A percentile compares a stretch with the other conserved stretches of the same genome.
phyloP scores from a whole-genome alignment of 2,888 invertebrate species.

The Dione juno region DNA sequence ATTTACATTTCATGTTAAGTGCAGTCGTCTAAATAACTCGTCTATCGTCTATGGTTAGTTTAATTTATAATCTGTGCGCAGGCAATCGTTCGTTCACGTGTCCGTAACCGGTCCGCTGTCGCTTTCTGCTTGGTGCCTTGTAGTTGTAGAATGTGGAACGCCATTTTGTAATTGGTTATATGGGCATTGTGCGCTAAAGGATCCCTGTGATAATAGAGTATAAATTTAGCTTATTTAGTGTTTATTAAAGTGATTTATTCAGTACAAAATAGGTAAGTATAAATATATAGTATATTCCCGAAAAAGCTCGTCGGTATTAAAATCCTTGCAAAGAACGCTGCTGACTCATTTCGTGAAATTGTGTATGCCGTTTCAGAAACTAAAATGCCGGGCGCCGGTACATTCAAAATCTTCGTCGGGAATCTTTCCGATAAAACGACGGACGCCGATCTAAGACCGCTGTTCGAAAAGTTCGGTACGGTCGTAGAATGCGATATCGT shows the following conservation, averaged over 20 bases:
- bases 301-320: conserved; percentile 54
- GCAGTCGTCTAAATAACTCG: too few species aligned
- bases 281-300: conserved; percentile 29
- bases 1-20: neutral
- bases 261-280: conserved; percentile 51
- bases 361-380: conserved; percentile 83
- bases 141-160: conserved; percentile 36
- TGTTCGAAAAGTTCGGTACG: conserved; percentile 98
- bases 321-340: conserved; percentile 69
- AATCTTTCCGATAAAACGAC: conserved; percentile 97
- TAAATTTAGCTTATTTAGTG: conserved; percentile 45
- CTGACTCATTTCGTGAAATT: conserved; percentile 81
- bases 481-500: conserved; percentile 99
- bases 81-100: conserved; percentile 17
- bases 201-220: conserved; percentile 42
- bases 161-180: conserved; percentile 50
- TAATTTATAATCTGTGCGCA: neutral
- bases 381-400: conserved; percentile 95
- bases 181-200: conserved; percentile 29
- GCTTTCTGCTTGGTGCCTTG: conserved; percentile 28
- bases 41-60: conserved; percentile 1
- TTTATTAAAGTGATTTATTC: conserved; percentile 44
- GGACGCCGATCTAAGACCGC: conserved; percentile 92
- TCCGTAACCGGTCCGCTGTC: conserved; percentile 18
- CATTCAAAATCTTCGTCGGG: conserved; percentile 99